These are phyloP conservation scores for Cephus pulcher DNA, from an alignment of 2,888 invertebrate genomes.

Conservation along the genomic window DNA sequence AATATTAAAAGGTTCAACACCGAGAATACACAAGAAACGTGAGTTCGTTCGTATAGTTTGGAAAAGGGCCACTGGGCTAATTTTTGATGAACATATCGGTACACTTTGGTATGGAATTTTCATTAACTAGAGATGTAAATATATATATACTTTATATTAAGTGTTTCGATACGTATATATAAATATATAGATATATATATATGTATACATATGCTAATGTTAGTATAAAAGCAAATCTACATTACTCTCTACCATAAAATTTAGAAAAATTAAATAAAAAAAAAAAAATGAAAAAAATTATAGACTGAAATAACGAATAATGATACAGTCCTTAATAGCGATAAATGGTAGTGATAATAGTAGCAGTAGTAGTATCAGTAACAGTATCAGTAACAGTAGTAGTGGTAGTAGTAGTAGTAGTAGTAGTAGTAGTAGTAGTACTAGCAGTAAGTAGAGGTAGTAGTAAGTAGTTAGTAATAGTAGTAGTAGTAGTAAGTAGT, in stretches of 20 bases:
- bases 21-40: constrained; percentile 21
- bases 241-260: constrained; percentile 19
- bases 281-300: constrained; percentile 19
- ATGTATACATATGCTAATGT: constrained; percentile 37
- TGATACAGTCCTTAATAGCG: constrained; percentile 6
- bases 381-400: constrained; percentile 12
- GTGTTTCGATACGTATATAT: constrained; percentile 34
- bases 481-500: background rate
- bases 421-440: constrained; percentile 21
- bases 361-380: constrained; percentile 19
- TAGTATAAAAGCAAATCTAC: constrained; percentile 29
- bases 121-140: constrained; percentile 23
- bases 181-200: constrained; percentile 35
- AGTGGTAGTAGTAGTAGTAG: constrained; percentile 9
- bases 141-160: constrained; percentile 38
- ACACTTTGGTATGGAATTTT: constrained; percentile 21
- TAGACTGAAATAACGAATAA: constrained; percentile 23
- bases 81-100: constrained; percentile 35
- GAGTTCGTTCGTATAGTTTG: constrained; percentile 22
- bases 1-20: constrained; percentile 11
- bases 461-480: constrained; percentile 20
- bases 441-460: constrained; percentile 10
- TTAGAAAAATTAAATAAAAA: constrained; percentile 28
- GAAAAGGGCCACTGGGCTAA: constrained; percentile 45
- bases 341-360: constrained; percentile 15